Percentiles rank a stretch among this genome's conserved stretches.
Conservation (phyloP, 2,888 invertebrate species). For the Caprella mutica region DNA sequence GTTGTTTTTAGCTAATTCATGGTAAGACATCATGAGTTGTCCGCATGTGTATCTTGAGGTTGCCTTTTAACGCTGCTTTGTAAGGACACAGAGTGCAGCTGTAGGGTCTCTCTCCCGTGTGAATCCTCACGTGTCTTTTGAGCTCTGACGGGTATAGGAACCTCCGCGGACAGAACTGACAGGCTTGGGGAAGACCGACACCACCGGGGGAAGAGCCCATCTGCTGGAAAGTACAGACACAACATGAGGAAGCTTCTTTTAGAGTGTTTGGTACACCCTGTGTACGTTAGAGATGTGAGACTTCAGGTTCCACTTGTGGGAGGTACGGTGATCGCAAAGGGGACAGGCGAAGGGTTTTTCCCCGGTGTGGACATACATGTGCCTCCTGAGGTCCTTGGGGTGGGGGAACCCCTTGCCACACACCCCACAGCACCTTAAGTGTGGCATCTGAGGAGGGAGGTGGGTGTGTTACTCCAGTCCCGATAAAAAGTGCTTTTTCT, state of each 20-base stretch:
- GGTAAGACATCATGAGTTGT: too few species aligned
- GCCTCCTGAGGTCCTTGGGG: neutral
- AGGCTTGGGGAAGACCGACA: neutral
- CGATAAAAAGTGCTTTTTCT: too few species aligned
- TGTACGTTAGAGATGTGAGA: conserved; percentile 6
- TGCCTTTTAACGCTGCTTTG: conserved; percentile 26
- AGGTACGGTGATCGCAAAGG: conserved; percentile 17
- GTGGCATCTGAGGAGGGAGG: too few species aligned
- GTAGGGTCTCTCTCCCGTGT: conserved; percentile 32
- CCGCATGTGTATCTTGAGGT: conserved; percentile 22
- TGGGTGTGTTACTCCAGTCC: too few species aligned
- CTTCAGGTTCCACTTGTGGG: conserved; percentile 9
- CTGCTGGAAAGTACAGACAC: neutral
- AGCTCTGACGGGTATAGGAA: conserved; percentile 12
- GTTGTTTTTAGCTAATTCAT: too few species aligned
- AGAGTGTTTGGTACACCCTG: too few species aligned
- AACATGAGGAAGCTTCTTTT: too few species aligned
- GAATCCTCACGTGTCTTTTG: conserved; percentile 27
- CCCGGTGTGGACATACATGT: conserved; percentile 8
- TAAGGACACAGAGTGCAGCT: conserved; percentile 24
- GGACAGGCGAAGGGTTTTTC: conserved; percentile 22
- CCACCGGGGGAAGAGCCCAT: too few species aligned
- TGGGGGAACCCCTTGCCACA: neutral
- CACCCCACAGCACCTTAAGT: neutral
- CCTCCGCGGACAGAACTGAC: conserved; percentile 4